Base-by-base conservation (phyloP, 2,113 vertebrate species). In the Fulica atra region DNA sequence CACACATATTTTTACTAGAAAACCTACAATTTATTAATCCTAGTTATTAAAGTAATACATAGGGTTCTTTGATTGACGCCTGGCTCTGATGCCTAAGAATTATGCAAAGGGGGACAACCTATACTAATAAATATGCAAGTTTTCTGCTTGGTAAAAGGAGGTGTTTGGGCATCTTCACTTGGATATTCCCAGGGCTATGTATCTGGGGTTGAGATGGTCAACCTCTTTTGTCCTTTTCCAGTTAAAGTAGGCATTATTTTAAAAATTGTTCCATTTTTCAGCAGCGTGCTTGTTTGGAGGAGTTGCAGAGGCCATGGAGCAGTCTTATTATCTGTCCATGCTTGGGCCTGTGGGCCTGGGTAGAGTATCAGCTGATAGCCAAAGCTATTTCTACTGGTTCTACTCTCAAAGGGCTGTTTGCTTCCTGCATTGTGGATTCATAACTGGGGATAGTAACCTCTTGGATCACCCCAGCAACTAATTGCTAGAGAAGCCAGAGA, bases 1-100 rank as follows among this genome's bases (percentile, higher is more conserved):
- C 66, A 51, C 0, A 0, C 14, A 25, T 94, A 85, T 94, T 93
- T 94, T 77, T 93, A 71, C 51, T 19, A 60, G 48, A 54, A 96
- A 95, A 93, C 82, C 79, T 93, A 35, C 92, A 95, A 96, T 96
- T 95, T 96, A 83, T 92, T 95, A 96, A 90, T 95, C 61, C 89
- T 88, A 92, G 72, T 64, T 81, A 88, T 96, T 96, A 96, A 93
- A 71, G 80, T 92, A 94, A 79, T 63, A 70, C 56, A 66, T 90
- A 79, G 86, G 64, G 48, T 88, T 88, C 60, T 83, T 86, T 96
- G 92, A 93, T 71, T 92, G 94, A 93, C 5, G 1, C 50, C 44
- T 95, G 33, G 69, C 87, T 89, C 53, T 84, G 56, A 56, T 94
- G 94, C 60, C 44, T 36, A 70, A 90, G 68, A 93, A 90, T 86